These are phyloP conservation scores for Zosterops borbonicus DNA, from an alignment of 2,113 vertebrate genomes.

Conservation along the genomic window DNA sequence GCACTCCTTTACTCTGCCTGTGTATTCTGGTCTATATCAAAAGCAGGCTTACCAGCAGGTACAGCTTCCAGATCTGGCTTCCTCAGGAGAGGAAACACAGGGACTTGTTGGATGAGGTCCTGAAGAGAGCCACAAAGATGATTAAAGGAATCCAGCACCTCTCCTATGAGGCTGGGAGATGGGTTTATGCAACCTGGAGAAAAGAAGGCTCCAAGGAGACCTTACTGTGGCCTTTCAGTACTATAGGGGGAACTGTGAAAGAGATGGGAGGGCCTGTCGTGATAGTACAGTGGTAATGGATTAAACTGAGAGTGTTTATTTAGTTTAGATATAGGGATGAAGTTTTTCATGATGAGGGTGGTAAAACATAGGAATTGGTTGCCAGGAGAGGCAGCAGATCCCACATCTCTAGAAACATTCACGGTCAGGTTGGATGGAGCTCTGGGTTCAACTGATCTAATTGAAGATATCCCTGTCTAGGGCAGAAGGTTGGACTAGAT, in stretches of 20 bases:
- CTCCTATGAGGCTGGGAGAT: too few species aligned
- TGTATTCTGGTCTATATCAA: not conserved
- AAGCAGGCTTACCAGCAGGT: not conserved
- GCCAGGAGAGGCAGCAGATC: not conserved
- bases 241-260: not conserved
- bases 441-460: not conserved
- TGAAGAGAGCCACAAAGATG: not conserved
- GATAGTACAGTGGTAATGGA: not conserved
- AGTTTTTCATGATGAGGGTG: fast-evolving
- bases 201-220: not conserved
- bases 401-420: not conserved
- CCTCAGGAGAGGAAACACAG: not conserved
- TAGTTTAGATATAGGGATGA: not conserved
- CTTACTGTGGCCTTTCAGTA: not conserved
- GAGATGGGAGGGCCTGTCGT: not conserved
- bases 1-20: not conserved
- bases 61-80: not conserved
- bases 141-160: not conserved
- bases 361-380: not conserved
- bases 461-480: not conserved
- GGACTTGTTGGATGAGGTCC: not conserved
- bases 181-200: not conserved
- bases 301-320: not conserved
- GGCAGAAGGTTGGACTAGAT: not conserved
- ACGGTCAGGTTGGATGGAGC: not conserved